A percentile compares a stretch with the other conserved stretches of the same genome.
Conservation (phyloP, 2,797 vertebrate species). For the Siniperca scherzeri region DNA sequence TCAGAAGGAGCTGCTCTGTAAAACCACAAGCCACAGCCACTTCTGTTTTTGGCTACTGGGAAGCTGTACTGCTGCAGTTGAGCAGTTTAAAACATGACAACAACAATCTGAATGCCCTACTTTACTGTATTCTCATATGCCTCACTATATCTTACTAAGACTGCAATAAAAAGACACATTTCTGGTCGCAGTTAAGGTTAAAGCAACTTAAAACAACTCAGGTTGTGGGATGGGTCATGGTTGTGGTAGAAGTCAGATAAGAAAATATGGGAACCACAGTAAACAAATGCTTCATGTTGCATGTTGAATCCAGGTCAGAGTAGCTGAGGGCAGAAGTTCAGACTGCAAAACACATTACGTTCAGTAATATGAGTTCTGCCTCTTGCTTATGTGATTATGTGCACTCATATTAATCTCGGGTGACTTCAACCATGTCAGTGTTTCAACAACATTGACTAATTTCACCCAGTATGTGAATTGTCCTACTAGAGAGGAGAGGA, state of each 20-base stretch:
- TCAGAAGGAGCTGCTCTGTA: slow-evolving; percentile 2
- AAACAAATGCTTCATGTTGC: not conserved
- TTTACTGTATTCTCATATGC: not conserved
- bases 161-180: slow-evolving; percentile 1
- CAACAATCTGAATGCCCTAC: not conserved
- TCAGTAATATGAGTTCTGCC: not conserved
- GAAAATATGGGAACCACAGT: not conserved
- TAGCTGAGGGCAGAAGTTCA: not conserved
- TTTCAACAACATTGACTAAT: too few relatives aligned
- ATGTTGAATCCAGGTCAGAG: not conserved
- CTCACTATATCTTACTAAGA: not conserved
- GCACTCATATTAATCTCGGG: too few relatives aligned
- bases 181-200: not conserved
- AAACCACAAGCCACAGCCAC: slow-evolving; percentile 32
- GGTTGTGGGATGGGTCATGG: not conserved
- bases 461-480: too few relatives aligned
- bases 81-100: slow-evolving; percentile 14
- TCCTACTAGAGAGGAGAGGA: too few relatives aligned
- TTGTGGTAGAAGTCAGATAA: not conserved
- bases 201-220: not conserved
- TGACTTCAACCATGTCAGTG: too few relatives aligned
- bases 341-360: not conserved
- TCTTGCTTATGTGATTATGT: not conserved
- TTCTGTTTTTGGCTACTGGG: slow-evolving; percentile 22
- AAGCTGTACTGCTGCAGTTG: not conserved